A percentile compares a stretch with the other conserved stretches of the same genome.
Conservation (phyloP, 2,797 vertebrate species). For the Myotis planiceps region DNA sequence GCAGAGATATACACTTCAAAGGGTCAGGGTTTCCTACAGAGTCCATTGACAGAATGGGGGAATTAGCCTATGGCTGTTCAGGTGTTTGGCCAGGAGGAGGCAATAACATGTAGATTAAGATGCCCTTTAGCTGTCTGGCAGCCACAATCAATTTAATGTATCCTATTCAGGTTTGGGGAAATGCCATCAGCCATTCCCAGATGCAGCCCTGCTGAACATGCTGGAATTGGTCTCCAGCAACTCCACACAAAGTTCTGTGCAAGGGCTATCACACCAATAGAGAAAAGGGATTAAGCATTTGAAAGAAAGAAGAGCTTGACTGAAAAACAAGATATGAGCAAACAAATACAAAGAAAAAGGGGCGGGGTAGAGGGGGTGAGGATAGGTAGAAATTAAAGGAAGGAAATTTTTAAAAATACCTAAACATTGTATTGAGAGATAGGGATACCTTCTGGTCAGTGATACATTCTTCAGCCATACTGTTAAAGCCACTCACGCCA, state of each 20-base stretch:
- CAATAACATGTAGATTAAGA: too few species aligned
- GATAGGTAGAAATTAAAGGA: neutral
- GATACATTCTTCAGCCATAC: slow-evolving; percentile 52
- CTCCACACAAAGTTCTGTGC: slow-evolving; percentile 16
- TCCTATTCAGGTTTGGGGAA: too few species aligned
- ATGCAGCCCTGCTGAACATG: too few species aligned
- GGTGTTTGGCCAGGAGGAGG: too few species aligned
- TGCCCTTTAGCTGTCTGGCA: too few species aligned
- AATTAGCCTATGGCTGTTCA: too few species aligned
- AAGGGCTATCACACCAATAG: neutral
- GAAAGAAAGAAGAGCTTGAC: neutral
- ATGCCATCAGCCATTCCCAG: too few species aligned
- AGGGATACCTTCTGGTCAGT: slow-evolving; percentile 68
- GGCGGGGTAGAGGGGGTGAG: neutral
- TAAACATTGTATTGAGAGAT: neutral
- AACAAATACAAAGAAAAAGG: neutral
- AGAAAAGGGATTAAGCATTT: neutral
- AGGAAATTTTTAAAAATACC: neutral
- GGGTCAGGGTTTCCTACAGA: too few species aligned
- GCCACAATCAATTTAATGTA: too few species aligned
- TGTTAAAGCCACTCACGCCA: slow-evolving; percentile 25
- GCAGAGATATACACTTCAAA: too few species aligned
- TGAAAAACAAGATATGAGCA: slow-evolving; percentile 23
- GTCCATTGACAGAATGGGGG: too few species aligned
- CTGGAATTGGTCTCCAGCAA: too few species aligned